A percentile compares a stretch with the other conserved stretches of the same genome.
These are phyloP conservation scores for Villa cingulata DNA, from an alignment of 2,888 invertebrate species.

Conservation along the genomic window DNA sequence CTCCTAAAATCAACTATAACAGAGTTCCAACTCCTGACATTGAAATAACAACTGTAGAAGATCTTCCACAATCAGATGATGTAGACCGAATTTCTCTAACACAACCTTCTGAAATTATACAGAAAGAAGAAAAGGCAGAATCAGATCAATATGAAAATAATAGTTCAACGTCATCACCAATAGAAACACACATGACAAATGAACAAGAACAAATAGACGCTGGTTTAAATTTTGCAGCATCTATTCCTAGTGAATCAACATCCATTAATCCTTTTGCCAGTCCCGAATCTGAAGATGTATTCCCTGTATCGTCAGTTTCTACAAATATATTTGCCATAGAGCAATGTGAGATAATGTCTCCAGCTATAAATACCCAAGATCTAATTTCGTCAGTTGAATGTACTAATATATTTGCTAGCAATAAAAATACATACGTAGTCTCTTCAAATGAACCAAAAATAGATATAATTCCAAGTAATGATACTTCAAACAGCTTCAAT, in stretches of 20 bases:
- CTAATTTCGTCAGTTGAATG: slow-evolving; percentile 7
- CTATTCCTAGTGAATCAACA: slow-evolving; percentile 24
- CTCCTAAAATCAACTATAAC: slow-evolving; percentile 23
- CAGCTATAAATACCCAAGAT: slow-evolving; percentile 16
- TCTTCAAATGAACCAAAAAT: slow-evolving; percentile 18
- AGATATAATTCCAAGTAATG: slow-evolving; percentile 24
- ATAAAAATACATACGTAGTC: neutral
- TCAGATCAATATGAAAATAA: slow-evolving; percentile 27
- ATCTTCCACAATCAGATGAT: slow-evolving; percentile 32
- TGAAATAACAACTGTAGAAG: slow-evolving; percentile 35
- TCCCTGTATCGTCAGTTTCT: slow-evolving; percentile 13
- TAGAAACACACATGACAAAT: slow-evolving; percentile 18
- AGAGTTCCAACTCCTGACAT: slow-evolving; percentile 34
- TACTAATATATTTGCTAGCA: neutral
- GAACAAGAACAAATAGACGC: slow-evolving; percentile 33
- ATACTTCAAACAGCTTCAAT: slow-evolving; percentile 15
- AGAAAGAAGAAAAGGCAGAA: slow-evolving; percentile 14
- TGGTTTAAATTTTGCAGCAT: slow-evolving; percentile 26
- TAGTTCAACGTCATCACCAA: slow-evolving; percentile 19
- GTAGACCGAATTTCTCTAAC: slow-evolving; percentile 24
- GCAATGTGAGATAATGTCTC: slow-evolving; percentile 12
- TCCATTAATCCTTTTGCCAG: slow-evolving; percentile 40
- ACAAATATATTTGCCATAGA: slow-evolving; percentile 24
- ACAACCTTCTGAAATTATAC: slow-evolving; percentile 13
- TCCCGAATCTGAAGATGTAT: slow-evolving; percentile 30